phyloP scores from a whole-genome alignment of 92 coral and sea anemone genomes.

The Zoanthus solanderi region DNA sequence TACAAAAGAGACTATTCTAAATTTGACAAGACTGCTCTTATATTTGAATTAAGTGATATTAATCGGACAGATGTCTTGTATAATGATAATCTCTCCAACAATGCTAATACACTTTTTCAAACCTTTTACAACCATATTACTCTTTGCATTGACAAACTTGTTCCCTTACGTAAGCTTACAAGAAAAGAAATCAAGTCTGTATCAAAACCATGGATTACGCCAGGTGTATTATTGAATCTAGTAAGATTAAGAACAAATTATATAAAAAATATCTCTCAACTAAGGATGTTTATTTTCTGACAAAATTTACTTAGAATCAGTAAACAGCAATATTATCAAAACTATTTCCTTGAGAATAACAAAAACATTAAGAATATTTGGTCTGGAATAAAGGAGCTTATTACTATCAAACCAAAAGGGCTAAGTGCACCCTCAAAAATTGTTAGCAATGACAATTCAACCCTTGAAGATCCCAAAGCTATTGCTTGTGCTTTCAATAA shows the following conservation, averaged over 20 bases:
- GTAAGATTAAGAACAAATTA: constrained; percentile 33
- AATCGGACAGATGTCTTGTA: constrained; percentile 35
- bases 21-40: neutral
- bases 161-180: constrained; percentile 60
- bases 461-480: constrained; percentile 19
- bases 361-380: constrained; percentile 55
- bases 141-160: constrained; percentile 44
- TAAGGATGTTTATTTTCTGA: constrained; percentile 34
- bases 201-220: constrained; percentile 67
- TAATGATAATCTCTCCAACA: neutral
- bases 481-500: constrained; percentile 20
- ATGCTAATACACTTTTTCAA: constrained; percentile 36
- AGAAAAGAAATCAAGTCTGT: constrained; percentile 58
- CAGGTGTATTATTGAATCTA: constrained; percentile 36
- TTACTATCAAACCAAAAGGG: constrained; percentile 50
- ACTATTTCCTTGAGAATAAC: constrained; percentile 42
- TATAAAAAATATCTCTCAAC: constrained; percentile 33
- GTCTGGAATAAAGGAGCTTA: constrained; percentile 63
- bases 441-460: neutral
- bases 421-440: neutral
- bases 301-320: constrained; percentile 47
- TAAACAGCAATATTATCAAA: constrained; percentile 54
- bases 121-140: constrained; percentile 39
- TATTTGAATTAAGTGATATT: constrained; percentile 16
- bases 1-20: neutral